These are phyloP conservation scores for Pygocentrus nattereri DNA, from an alignment of 2,797 vertebrate genomes.

Conservation along the genomic window DNA sequence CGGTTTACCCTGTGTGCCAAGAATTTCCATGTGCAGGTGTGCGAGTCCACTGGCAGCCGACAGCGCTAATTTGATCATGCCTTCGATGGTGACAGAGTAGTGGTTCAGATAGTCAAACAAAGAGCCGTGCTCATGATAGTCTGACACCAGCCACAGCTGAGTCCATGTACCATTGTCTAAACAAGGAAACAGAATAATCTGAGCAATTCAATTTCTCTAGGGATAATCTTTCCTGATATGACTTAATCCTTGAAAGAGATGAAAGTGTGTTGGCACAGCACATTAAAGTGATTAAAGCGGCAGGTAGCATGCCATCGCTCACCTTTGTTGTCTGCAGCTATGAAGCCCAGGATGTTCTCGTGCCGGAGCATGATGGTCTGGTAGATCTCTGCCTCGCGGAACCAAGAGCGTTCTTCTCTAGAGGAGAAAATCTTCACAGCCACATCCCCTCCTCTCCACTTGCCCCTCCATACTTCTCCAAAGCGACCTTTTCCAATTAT, in stretches of 20 bases:
- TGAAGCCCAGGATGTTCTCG: constrained; percentile 98
- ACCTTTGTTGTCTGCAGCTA: constrained; percentile 99
- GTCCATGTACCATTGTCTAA: constrained; percentile 99
- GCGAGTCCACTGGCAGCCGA: constrained; percentile 95
- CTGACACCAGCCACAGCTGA: constrained; percentile 96
- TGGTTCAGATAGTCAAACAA: constrained; percentile 97
- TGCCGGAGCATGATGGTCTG: constrained; percentile 98
- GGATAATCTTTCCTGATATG: neutral
- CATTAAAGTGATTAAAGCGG: neutral
- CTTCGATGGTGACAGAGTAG: constrained; percentile 96
- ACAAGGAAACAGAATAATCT: constrained; percentile 15
- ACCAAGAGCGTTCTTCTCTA: constrained; percentile 97
- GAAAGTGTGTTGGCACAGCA: neutral
- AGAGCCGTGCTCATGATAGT: constrained; percentile 97
- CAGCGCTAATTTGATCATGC: constrained; percentile 96
- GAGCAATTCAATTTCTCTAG: neutral
- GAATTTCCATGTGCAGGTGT: constrained; percentile 98
- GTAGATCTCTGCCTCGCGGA: constrained; percentile 97
- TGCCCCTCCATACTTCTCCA: constrained; percentile 96
- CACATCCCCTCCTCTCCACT: constrained; percentile 95
- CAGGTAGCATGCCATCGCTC: constrained; percentile 2
- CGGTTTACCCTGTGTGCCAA: constrained; percentile 94
- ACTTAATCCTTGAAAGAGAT: neutral
- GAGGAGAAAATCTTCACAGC: constrained; percentile 99
- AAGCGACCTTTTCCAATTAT: constrained; percentile 98